Evolutionary conservation across 1,140 invertebrate genomes (phyloP).

Genomic region (Ridgeia piscesae): DNA sequence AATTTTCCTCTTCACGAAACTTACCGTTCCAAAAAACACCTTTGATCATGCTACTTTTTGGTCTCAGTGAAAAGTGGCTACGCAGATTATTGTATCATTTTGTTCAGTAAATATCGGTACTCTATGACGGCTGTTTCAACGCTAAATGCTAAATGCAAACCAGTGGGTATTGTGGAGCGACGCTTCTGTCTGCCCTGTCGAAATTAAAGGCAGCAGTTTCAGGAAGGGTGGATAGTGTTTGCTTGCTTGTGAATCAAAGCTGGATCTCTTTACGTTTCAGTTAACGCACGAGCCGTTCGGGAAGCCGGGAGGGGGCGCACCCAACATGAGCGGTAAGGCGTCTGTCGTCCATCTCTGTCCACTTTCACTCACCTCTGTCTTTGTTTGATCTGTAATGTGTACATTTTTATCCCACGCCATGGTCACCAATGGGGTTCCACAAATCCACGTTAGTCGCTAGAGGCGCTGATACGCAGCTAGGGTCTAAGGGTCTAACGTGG

Average conservation of each 20-base stretch:
- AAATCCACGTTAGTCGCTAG: too few species aligned
- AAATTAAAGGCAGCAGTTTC: neutral
- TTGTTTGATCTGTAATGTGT: too few species aligned
- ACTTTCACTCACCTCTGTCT: too few species aligned
- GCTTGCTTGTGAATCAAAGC: neutral
- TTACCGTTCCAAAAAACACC: too few species aligned
- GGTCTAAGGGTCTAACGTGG: too few species aligned
- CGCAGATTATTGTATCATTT: neutral
- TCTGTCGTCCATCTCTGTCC: neutral
- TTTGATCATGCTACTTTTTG: too few species aligned
- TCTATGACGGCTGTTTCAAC: neutral
- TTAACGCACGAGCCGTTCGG: slow-evolving; percentile 30
- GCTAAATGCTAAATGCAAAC: neutral
- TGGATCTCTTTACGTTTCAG: neutral
- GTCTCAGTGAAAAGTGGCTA: neutral
- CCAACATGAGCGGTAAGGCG: slow-evolving; percentile 19
- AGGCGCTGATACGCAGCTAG: too few species aligned
- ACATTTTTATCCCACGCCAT: too few species aligned
- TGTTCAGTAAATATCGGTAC: neutral
- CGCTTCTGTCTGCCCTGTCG: too few species aligned
- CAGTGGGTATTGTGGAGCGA: neutral
- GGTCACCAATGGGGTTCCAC: too few species aligned
- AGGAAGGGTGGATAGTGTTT: neutral
- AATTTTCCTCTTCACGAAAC: too few species aligned
- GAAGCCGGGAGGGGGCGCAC: slow-evolving; percentile 34